Conservation (phyloP, 37 sponge, comb jelly and placozoan species). For the Crambe crambe region DNA sequence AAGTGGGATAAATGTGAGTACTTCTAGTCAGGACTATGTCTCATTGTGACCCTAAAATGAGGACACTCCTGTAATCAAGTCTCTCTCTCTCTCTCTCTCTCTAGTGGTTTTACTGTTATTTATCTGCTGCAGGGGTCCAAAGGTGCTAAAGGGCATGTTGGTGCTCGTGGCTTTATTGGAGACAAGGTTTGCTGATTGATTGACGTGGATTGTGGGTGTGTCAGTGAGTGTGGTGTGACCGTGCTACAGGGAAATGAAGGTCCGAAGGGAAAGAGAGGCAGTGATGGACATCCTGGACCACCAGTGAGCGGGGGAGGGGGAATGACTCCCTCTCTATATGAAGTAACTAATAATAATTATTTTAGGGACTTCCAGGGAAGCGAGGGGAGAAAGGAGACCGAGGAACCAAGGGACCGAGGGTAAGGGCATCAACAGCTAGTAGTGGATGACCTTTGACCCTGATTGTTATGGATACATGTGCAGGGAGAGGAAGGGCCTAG, state of each 20-base stretch:
- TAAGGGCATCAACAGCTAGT: background rate
- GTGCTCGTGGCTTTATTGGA: slow-evolving; percentile 25
- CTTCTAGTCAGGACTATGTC: background rate
- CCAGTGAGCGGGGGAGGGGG: slow-evolving; percentile 9
- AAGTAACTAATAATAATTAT: too few relatives aligned
- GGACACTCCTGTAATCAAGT: background rate
- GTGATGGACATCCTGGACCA: slow-evolving; percentile 22
- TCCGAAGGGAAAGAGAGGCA: slow-evolving; percentile 2
- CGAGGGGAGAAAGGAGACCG: slow-evolving; percentile 29
- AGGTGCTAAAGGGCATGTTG: slow-evolving; percentile 19
- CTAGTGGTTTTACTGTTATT: background rate
- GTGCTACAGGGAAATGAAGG: slow-evolving; percentile 26
- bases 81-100: background rate
- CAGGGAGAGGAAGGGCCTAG: slow-evolving; percentile 37
- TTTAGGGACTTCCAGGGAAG: slow-evolving; percentile 21
- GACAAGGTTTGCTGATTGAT: slow-evolving; percentile 23
- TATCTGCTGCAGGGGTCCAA: slow-evolving; percentile 3
- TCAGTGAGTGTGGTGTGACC: background rate
- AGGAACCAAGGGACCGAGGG: slow-evolving; percentile 40
- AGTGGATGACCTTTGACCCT: too few relatives aligned
- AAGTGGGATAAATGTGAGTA: slow-evolving; percentile 40
- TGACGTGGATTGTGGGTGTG: background rate
- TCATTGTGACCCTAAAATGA: background rate
- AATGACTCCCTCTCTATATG: background rate
- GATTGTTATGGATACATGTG: too few relatives aligned